phyloP scores from a whole-genome alignment of 2,113 vertebrate species.

The Pogona vitticeps region DNA sequence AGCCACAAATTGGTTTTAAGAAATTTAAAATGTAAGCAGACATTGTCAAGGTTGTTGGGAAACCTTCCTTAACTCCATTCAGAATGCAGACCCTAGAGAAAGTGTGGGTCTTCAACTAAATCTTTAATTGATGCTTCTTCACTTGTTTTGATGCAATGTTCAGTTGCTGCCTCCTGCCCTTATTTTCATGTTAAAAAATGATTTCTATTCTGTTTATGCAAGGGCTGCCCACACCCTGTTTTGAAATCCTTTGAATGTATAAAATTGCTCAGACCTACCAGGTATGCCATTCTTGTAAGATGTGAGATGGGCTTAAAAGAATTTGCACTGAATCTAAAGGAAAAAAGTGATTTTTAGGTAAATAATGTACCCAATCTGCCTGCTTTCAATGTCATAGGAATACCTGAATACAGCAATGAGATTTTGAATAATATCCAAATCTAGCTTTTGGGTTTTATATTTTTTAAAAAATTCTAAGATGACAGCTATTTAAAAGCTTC shows the following conservation, averaged over 20 bases:
- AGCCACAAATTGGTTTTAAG: constrained; percentile 75
- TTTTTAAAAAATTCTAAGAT: not conserved
- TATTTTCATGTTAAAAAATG: not conserved
- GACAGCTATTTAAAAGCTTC: constrained; percentile 36
- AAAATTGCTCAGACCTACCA: not conserved
- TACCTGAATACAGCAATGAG: constrained; percentile 34
- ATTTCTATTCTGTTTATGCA: not conserved
- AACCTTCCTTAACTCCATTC: constrained; percentile 34
- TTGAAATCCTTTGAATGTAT: not conserved
- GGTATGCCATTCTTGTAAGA: not conserved
- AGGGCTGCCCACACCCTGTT: not conserved
- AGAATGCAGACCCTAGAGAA: constrained; percentile 39
- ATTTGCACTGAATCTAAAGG: constrained; percentile 33
- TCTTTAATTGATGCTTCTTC: not conserved
- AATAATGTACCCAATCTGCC: constrained; percentile 26
- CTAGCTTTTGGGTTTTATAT: constrained; percentile 47
- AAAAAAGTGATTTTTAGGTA: constrained; percentile 42
- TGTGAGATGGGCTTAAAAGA: constrained; percentile 36
- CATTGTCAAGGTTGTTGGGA: constrained; percentile 65
- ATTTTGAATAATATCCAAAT: constrained; percentile 53
- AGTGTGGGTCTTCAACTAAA: not conserved
- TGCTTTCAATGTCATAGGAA: constrained; percentile 34
- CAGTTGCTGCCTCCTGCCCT: not conserved
- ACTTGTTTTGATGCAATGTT: not conserved
- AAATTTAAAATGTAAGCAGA: constrained; percentile 69